Base-by-base conservation (phyloP, 2,113 vertebrate species). In the Oophaga pumilio region DNA sequence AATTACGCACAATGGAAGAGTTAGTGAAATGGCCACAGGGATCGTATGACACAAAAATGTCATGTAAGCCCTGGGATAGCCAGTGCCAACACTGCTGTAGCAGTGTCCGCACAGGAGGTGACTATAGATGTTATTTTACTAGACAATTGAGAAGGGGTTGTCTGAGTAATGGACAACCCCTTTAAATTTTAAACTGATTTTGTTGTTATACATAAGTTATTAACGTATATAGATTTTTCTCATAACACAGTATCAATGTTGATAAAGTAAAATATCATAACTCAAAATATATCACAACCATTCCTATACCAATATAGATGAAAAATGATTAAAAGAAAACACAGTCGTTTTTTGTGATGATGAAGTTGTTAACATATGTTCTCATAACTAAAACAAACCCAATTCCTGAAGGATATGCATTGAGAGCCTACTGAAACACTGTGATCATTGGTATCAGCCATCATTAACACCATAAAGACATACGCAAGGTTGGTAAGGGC, bases 401-500 rank as follows among this genome's bases (percentile, higher is more conserved):
- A 50, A 64, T 64, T 81, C 57, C 56, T 82, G 20, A 43, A 82
- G 60, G 26, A 62, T 64, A 10, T 64, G 79, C 17, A 82, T 64
- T 82, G 26, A 64, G 52, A 43, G 6, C 20, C 10, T 13, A n/a
- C 57, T 49, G 79, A n/a, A 82, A 82, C 60, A 22, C 59, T 82
- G 59, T n/a, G 79, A 82, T 82, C 79, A 64, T 64, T 43, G 33
- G 79, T 64, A 64, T 64, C 20, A 82, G 26, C 8, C 71, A 74
- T 57, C 56, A 76, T 74, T 85, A 85, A 18, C 50, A 85, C 53
- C 24, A 43, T 85, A 53, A 85, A 74, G 69, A 76, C 69, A 85
- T n/a, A 64, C 8, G n/a, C 26, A 22, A 26, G 82, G 52, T 28
- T 84, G 82, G 82, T 57, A 68, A 85, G 69, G 83, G 82, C 52